Base-by-base conservation (phyloP, 2,797 vertebrate species). In the Sebastes flavidus region DNA sequence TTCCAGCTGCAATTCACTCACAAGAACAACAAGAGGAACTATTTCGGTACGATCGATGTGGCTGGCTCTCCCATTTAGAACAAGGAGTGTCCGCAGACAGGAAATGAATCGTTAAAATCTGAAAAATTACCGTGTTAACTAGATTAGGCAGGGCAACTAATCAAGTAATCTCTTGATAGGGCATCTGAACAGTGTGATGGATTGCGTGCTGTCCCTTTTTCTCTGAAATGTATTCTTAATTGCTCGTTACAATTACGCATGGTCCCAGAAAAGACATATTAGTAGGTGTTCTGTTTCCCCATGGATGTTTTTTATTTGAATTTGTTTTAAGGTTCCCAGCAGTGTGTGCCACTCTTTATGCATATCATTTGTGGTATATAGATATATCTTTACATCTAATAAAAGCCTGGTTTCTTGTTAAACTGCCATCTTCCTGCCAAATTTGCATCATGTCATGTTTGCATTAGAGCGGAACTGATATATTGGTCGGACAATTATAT, bases 61-160 rank as follows among this genome's bases (percentile, higher is more conserved):
- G 22, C 65, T 69, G 62, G 65, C 65, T 80, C 18, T 75, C 49
- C 14, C 54, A 76, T 82, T 86, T 38, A 72, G 59, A 78, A 56
- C 55, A 24, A 69, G 66, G 62, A 82, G 67, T 68, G 72, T 72
- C 76, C 76, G 54, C 72, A 68, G 78, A 77, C 67, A 25, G 70
- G 88, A 92, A 92, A 88, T 90, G 78, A 91, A 89, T 88, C 82
- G 77, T 93, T 94, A 86, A 91, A 91, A 94, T 89, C 81, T 95
- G 91, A 95, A 95, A 93, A 95, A 96, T 95, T 87, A 94, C 88
- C 85, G 84, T 80, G 88, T 88, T 95, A 95, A 95, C 94, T 87
- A 89, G 87, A 94, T 92, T 91, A 95, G 93, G 91, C 93, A 96
- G 92, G 91, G 78, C 89, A 95, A 94, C 92, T 95, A 88, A 95